phyloP scores from a whole-genome alignment of 2,888 invertebrate species.

The Athripsodes cinereus region DNA sequence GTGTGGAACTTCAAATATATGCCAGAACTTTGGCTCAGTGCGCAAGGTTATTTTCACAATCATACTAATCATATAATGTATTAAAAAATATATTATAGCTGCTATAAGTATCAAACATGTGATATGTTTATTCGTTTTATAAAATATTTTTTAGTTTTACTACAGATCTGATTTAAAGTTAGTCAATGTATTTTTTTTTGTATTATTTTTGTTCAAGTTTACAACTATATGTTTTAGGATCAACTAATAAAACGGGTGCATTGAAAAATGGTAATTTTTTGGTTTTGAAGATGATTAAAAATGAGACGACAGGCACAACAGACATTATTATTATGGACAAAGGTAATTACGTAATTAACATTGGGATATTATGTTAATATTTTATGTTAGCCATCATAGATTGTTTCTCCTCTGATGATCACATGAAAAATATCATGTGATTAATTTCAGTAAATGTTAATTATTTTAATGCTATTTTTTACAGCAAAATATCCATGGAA shows the following conservation, averaged over 20 bases:
- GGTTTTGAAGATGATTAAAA: conserved; percentile 7
- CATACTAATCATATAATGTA: not conserved
- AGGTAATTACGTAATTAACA: no score
- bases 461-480: not conserved
- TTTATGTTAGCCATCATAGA: no score
- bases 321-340: conserved; percentile 14
- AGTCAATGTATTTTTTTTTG: no score
- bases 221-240: not conserved
- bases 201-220: no score
- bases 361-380: no score
- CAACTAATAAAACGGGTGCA: not conserved
- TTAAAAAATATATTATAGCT: not conserved
- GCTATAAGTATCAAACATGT: not conserved
- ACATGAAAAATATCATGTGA: not conserved
- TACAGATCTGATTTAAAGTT: no score
- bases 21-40: not conserved
- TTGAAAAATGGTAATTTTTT: conserved; percentile 8
- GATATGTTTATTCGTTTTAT: not conserved
- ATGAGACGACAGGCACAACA: not conserved
- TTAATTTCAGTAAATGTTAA: not conserved
- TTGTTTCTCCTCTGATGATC: not conserved
- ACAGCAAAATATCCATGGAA: not conserved
- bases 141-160: not conserved
- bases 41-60: no score
- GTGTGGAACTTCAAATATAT: not conserved